A percentile compares a stretch with the other conserved stretches of the same genome.
phyloP scores from a whole-genome alignment of 2,113 vertebrate species.

The Ptychochromis oligacanthus region DNA sequence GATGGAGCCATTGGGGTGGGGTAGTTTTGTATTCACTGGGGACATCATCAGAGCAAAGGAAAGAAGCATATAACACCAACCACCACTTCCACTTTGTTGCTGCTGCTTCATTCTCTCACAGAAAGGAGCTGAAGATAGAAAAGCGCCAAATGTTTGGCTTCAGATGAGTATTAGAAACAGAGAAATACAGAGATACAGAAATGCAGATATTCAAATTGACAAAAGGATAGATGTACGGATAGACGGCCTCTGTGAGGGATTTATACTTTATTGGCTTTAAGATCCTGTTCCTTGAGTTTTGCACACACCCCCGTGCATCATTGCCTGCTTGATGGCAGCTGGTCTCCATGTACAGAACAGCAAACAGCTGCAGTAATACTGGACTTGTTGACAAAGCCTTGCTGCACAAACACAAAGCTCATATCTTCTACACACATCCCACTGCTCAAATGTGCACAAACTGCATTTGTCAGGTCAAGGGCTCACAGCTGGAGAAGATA shows the following conservation, averaged over 20 bases:
- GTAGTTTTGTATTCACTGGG: conserved; percentile 28
- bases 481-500: conserved; percentile 27
- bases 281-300: conserved; percentile 41
- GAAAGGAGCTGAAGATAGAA: conserved; percentile 25
- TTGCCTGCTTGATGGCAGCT: conserved; percentile 16
- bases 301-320: conserved; percentile 30
- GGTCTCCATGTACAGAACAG: conserved; percentile 38
- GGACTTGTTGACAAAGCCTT: conserved; percentile 62
- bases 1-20: neutral
- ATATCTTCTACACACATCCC: conserved; percentile 45
- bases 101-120: neutral
- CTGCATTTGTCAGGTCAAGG: conserved; percentile 53
- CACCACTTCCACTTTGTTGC: neutral
- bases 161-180: neutral
- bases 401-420: conserved; percentile 53
- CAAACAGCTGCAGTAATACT: conserved; percentile 56
- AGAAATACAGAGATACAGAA: neutral
- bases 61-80: neutral
- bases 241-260: conserved; percentile 22
- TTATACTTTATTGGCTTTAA: conserved; percentile 29
- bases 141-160: neutral
- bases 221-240: neutral
- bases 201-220: neutral
- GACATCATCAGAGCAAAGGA: conserved; percentile 11
- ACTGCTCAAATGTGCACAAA: conserved; percentile 27